Percentiles rank a stretch among this genome's conserved stretches.
Conservation (phyloP, 2,113 vertebrate species). For the Brachyhypopomus gauderio region DNA sequence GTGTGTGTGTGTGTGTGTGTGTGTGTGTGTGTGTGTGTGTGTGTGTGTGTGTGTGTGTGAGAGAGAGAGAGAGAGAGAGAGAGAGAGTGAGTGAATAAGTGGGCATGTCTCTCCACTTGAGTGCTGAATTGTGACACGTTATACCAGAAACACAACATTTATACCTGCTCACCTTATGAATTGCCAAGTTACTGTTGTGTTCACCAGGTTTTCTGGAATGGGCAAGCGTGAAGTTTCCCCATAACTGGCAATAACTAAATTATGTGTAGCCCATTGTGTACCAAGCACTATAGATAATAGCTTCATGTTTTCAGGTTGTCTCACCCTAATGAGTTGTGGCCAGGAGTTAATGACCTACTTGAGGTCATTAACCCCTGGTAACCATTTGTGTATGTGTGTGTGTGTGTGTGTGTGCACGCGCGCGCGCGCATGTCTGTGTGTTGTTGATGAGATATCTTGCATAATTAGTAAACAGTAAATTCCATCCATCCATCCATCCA, state of each 20-base stretch:
- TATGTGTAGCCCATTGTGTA: not conserved
- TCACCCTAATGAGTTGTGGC: not conserved
- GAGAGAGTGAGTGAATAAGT: too few species aligned
- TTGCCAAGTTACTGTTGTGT: not conserved
- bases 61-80: too few species aligned
- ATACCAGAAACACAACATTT: not conserved
- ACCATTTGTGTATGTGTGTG: too few species aligned
- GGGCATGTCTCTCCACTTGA: too few species aligned
- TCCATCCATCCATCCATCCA: too few species aligned
- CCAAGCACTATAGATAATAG: not conserved
- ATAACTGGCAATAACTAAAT: not conserved
- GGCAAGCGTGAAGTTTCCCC: not conserved
- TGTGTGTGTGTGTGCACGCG: not conserved
- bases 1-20: too few species aligned
- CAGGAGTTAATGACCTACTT: too few species aligned
- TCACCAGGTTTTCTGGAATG: too few species aligned
- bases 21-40: too few species aligned
- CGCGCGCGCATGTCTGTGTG: not conserved
- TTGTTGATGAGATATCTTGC: not conserved
- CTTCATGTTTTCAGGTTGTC: constrained; percentile 4
- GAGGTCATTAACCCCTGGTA: too few species aligned
- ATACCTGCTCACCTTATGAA: not conserved
- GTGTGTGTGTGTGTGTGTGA: too few species aligned
- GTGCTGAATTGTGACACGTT: too few species aligned
- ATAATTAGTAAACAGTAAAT: not conserved